phyloP scores from a whole-genome alignment of 2,888 invertebrate genomes.

The Agonopterix arenella region DNA sequence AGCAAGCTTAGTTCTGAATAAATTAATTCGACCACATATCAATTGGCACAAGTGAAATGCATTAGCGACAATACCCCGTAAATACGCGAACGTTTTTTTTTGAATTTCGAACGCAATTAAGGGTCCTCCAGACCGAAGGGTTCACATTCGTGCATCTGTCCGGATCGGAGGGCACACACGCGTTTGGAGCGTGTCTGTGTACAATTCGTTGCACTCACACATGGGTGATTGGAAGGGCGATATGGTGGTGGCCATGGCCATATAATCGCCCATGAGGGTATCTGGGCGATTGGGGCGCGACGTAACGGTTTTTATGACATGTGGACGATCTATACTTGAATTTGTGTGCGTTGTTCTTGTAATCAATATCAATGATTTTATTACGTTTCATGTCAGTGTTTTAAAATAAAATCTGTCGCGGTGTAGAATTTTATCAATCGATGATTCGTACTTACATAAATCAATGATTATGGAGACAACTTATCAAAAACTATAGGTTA shows the following conservation, averaged over 20 bases:
- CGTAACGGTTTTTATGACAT: conserved; percentile 16
- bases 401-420: too few relatives aligned
- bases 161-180: conserved; percentile 5
- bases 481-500: too few relatives aligned
- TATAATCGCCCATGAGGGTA: conserved; percentile 2
- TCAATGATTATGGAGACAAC: too few relatives aligned
- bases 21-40: conserved; percentile 5
- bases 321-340: conserved; percentile 7
- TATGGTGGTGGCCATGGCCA: conserved; percentile 6
- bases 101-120: conserved; percentile 29
- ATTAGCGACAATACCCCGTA: conserved; percentile 8
- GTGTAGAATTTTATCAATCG: too few relatives aligned
- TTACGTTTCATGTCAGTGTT: too few relatives aligned
- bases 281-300: conserved; percentile 2
- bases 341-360: conserved; percentile 3
- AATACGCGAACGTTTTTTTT: not conserved
- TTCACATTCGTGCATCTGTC: conserved; percentile 34
- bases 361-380: conserved; percentile 5
- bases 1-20: conserved; percentile 2
- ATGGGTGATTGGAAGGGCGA: conserved; percentile 3
- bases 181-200: not conserved
- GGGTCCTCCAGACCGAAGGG: conserved; percentile 24
- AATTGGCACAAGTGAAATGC: conserved; percentile 9
- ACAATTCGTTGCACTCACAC: conserved; percentile 3
- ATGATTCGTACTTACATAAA: too few relatives aligned